Percentiles rank a stretch among this genome's conserved stretches.
Evolutionary conservation across 2,797 vertebrate genomes (phyloP).

Genomic region (Poeciliopsis paucimaculata): DNA sequence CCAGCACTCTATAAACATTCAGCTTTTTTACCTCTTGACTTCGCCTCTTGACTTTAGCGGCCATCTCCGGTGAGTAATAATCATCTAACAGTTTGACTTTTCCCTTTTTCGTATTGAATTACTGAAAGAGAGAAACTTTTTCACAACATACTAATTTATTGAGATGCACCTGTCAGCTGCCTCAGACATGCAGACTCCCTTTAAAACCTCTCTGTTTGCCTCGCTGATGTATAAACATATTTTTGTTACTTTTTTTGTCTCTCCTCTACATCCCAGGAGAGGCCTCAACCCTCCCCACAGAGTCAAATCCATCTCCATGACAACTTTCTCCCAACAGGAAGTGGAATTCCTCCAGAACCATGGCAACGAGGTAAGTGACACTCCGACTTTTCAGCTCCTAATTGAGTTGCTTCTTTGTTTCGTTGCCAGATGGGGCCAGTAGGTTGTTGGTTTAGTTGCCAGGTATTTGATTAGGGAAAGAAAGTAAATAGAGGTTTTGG

Average conservation of each 20-base stretch:
- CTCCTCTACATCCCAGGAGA: slow-evolving; percentile 79
- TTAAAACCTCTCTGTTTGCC: not conserved
- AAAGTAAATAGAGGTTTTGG: not conserved
- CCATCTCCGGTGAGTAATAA: not conserved
- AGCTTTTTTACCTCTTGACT: not conserved
- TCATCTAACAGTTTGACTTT: not conserved
- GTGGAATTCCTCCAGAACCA: slow-evolving; percentile 91
- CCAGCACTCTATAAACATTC: not conserved
- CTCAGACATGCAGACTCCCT: not conserved
- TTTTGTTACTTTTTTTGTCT: not conserved
- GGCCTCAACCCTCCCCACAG: slow-evolving; percentile 93
- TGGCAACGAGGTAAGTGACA: slow-evolving; percentile 89
- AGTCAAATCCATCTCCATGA: slow-evolving; percentile 97
- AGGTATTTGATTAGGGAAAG: not conserved
- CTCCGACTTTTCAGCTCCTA: not conserved
- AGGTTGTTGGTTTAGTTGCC: not conserved
- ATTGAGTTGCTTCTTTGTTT: not conserved
- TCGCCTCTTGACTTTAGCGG: not conserved
- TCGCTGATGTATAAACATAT: too few relatives aligned
- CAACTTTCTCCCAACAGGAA: slow-evolving; percentile 93
- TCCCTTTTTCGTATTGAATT: not conserved
- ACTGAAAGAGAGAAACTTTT: not conserved
- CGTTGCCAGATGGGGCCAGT: not conserved
- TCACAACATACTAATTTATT: not conserved
- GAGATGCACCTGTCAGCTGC: not conserved